Evolutionary conservation across 2,113 vertebrate genomes (phyloP).

Genomic region (Vicugna pacos): DNA sequence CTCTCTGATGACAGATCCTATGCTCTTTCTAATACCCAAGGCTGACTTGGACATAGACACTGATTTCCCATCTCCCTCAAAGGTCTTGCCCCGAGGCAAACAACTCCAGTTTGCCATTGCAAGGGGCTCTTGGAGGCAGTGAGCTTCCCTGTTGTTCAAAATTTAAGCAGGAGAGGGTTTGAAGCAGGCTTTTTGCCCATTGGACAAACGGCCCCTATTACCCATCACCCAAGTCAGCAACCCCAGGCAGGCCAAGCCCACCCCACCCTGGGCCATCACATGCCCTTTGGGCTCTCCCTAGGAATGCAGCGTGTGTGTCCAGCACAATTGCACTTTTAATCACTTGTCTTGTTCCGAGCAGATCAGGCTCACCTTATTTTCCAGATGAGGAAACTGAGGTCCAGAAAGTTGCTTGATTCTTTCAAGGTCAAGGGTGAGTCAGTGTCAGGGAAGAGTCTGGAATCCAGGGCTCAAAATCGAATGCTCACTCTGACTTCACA

Average conservation of each 20-base stretch:
- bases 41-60: neutral
- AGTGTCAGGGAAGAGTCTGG: neutral
- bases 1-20: neutral
- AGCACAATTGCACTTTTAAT: neutral
- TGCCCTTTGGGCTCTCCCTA: fast-evolving
- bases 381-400: neutral
- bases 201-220: neutral
- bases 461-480: neutral
- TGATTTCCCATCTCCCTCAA: neutral
- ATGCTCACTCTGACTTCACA: neutral
- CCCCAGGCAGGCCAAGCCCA: neutral
- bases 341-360: neutral
- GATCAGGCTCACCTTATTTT: neutral
- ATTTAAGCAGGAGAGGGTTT: neutral
- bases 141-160: neutral
- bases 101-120: neutral
- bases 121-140: neutral
- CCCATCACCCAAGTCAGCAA: neutral
- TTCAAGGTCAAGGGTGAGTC: neutral
- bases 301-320: neutral
- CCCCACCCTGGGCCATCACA: neutral
- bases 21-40: neutral
- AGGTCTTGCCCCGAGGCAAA: neutral
- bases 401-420: neutral
- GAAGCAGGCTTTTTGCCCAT: neutral